phyloP scores from a whole-genome alignment of 1,140 invertebrate species.

The Tetramorium simillimum region DNA sequence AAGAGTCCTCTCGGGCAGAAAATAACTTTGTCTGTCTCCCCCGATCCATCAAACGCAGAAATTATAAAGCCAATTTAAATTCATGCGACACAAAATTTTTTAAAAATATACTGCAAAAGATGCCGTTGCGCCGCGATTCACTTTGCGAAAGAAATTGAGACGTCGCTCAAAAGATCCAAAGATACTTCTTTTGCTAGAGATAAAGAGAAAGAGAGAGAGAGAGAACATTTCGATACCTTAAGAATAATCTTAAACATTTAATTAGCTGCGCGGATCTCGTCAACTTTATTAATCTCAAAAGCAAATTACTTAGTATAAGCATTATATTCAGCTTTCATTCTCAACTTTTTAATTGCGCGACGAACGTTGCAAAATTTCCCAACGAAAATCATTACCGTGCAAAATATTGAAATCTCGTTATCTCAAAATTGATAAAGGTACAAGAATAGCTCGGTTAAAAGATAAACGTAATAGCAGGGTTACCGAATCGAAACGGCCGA shows the following conservation, averaged over 20 bases:
- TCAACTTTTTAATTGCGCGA: neutral
- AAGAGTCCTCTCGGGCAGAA: neutral
- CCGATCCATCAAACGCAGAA: neutral
- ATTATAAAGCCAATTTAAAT: neutral
- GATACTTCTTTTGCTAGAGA: no score
- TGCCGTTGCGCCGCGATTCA: neutral
- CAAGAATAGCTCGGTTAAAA: neutral
- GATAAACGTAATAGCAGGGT: neutral
- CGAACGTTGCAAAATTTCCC: neutral
- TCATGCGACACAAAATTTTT: neutral
- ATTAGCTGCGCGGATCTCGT: neutral
- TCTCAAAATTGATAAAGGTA: neutral
- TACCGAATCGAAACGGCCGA: neutral
- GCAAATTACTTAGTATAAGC: neutral
- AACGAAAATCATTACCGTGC: neutral
- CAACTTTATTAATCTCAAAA: neutral
- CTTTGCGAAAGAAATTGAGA: slow-evolving; percentile 15
- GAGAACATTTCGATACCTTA: neutral
- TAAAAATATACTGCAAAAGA: neutral
- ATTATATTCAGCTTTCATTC: neutral
- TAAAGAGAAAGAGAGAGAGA: neutral
- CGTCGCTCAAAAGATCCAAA: neutral
- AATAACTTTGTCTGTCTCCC: neutral
- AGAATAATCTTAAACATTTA: neutral
- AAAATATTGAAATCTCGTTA: neutral